Evolutionary conservation across 2,888 invertebrate species (phyloP), one percentile per base, ranked within the genome.

Genomic region (Suillia variegata): DNA sequence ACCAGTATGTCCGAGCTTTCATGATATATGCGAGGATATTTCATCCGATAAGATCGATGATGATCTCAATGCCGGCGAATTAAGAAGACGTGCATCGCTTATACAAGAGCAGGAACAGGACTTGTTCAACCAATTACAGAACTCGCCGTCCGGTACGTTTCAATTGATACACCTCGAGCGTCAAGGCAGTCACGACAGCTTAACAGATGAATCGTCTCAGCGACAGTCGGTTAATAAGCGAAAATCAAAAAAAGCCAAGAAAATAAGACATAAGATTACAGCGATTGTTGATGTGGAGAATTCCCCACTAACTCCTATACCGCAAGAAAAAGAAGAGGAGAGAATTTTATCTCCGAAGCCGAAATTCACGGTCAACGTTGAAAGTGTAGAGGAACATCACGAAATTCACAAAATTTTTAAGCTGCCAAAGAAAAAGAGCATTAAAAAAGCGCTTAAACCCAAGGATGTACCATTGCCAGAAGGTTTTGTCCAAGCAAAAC

Each of bases 81-180:
- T 85, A 49, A 75, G 85, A 12, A 77, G 83, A 42, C 74, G 82
- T 1, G 82, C 81, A 5, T 81, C 81, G 0, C 64, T 82, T 2
- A 86, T 89, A 15, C 87, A 88, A 76, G 88, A 88, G 38, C 79
- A 80, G 59, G 82, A 81, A 61, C 76, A 78, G 21, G 78, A 80
- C 61, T 64, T 80, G 20, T 63, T 81, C 1, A 79, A 81, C 58
- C 78, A 81, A 61, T 48, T 81, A 22, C 82, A 81, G 58, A 78
- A 81, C 33, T 78, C 80, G 0, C 73, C 67, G 2, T 79, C 80
- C 1, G 78, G 78, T n/a, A 77, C 73, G 31, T 73, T 80, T 50
- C 77, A 80, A 58, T 60, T 77, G 58, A 80, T 80, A n/a, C 78
- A 80, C 15, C 61, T 81, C 56, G 80, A 81, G 54, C 70, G 80